These are phyloP conservation scores for Wasmannia auropunctata DNA, from an alignment of 1,140 invertebrate genomes.

Conservation along the genomic window DNA sequence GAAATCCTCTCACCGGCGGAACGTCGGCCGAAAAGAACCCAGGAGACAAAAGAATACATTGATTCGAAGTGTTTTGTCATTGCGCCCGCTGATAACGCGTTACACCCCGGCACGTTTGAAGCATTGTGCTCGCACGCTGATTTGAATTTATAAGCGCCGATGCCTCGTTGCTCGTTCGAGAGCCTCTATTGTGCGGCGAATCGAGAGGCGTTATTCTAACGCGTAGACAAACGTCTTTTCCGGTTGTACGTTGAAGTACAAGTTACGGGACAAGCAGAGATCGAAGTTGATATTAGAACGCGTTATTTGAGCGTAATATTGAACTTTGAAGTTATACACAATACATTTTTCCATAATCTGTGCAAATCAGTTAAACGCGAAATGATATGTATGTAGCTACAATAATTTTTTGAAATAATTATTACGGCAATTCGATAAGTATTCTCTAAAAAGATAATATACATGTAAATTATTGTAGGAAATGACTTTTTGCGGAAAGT, in stretches of 20 bases:
- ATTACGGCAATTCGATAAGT: background rate
- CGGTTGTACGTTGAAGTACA: background rate
- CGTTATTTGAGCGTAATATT: background rate
- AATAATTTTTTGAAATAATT: background rate
- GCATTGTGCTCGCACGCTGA: conserved; percentile 48
- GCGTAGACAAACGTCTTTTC: background rate
- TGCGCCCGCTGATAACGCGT: conserved; percentile 59
- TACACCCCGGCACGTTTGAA: conserved; percentile 45
- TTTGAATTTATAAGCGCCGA: conserved; percentile 70
- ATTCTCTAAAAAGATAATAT: background rate
- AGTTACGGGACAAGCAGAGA: background rate
- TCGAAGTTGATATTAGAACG: background rate
- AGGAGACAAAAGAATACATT: conserved; percentile 30
- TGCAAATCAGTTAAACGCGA: background rate
- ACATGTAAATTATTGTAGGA: no score
- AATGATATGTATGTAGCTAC: background rate
- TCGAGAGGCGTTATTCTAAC: conserved; percentile 20
- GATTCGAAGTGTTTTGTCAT: conserved; percentile 60
- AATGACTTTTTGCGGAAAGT: background rate
- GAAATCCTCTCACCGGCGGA: conserved; percentile 17
- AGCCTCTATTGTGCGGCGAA: conserved; percentile 36
- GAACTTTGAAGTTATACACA: background rate
- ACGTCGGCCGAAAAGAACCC: background rate
- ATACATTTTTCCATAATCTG: background rate
- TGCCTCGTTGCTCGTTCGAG: conserved; percentile 33